phyloP scores from a whole-genome alignment of 2,888 invertebrate genomes.

The Pammene fasciana region DNA sequence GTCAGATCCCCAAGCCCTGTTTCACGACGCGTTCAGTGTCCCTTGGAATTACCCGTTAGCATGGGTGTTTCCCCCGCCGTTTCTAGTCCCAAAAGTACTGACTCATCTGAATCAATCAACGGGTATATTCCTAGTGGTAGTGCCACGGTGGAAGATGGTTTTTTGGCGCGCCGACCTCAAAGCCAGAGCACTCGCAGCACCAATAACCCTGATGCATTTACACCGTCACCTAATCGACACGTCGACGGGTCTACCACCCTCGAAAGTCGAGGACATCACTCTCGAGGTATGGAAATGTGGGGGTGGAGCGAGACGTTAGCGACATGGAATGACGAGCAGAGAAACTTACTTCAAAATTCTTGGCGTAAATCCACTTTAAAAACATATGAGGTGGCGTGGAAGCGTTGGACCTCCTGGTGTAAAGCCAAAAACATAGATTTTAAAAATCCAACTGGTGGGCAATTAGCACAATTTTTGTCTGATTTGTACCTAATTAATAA shows the following conservation, averaged over 20 bases:
- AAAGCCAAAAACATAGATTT: constrained; percentile 14
- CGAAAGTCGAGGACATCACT: constrained; percentile 36
- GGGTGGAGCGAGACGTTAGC: constrained; percentile 41
- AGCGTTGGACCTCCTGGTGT: constrained; percentile 40
- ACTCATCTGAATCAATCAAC: constrained; percentile 28
- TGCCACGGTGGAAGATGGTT: constrained; percentile 46
- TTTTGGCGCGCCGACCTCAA: constrained; percentile 47
- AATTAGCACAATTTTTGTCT: constrained; percentile 42
- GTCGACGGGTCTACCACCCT: constrained; percentile 44
- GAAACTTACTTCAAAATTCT: constrained; percentile 30
- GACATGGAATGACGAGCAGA: constrained; percentile 43
- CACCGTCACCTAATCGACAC: constrained; percentile 43
- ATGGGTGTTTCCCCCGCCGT: constrained; percentile 31
- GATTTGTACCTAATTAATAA: constrained; percentile 38
- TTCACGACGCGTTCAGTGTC: constrained; percentile 29
- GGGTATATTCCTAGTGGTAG: constrained; percentile 42
- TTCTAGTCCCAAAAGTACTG: constrained; percentile 17
- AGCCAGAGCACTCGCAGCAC: constrained; percentile 45
- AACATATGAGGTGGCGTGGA: constrained; percentile 37
- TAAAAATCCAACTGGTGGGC: constrained; percentile 22
- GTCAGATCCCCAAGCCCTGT: constrained; percentile 38
- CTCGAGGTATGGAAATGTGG: constrained; percentile 48
- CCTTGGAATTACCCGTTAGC: constrained; percentile 28
- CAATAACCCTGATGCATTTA: constrained; percentile 43
- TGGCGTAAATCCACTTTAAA: constrained; percentile 44